Evolutionary conservation across 1,140 invertebrate genomes (phyloP).

Genomic region (Drosophila pseudoobscura): DNA sequence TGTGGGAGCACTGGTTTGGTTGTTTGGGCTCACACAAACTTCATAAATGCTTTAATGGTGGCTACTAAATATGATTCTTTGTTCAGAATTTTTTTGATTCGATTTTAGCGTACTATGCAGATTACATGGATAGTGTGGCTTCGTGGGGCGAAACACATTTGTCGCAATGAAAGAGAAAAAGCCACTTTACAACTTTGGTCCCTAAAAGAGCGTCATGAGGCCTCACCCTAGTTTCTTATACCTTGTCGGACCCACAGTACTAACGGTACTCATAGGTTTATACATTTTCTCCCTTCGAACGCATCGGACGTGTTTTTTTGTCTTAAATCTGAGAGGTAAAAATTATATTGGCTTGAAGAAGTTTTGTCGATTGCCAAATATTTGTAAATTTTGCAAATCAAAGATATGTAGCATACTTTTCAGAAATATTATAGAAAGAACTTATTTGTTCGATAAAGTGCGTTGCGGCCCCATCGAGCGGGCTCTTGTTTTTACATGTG

Average conservation of each 20-base stretch:
- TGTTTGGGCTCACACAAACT: too few relatives aligned
- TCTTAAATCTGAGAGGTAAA: conserved; percentile 43
- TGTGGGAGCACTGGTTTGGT: too few relatives aligned
- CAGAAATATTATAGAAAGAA: background rate
- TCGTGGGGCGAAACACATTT: too few relatives aligned
- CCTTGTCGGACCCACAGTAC: background rate
- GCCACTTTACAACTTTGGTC: too few relatives aligned
- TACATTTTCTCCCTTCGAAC: conserved; percentile 57
- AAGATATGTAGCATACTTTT: conserved; percentile 42
- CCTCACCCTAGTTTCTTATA: too few relatives aligned
- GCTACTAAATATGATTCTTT: too few relatives aligned
- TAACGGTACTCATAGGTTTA: conserved; percentile 27
- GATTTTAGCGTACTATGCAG: too few relatives aligned
- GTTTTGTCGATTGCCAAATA: conserved; percentile 8
- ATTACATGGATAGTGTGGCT: too few relatives aligned
- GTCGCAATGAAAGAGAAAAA: too few relatives aligned
- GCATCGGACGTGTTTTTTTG: conserved; percentile 43
- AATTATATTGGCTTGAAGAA: conserved; percentile 12
- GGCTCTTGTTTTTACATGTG: background rate
- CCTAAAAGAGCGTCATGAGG: too few relatives aligned
- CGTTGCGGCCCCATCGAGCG: background rate
- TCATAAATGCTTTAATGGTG: too few relatives aligned
- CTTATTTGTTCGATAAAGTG: conserved; percentile 13
- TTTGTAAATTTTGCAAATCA: background rate
- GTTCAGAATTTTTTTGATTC: too few relatives aligned